Evolutionary conservation across 2,113 vertebrate genomes (phyloP).

Genomic region (Eulemur macaco): DNA sequence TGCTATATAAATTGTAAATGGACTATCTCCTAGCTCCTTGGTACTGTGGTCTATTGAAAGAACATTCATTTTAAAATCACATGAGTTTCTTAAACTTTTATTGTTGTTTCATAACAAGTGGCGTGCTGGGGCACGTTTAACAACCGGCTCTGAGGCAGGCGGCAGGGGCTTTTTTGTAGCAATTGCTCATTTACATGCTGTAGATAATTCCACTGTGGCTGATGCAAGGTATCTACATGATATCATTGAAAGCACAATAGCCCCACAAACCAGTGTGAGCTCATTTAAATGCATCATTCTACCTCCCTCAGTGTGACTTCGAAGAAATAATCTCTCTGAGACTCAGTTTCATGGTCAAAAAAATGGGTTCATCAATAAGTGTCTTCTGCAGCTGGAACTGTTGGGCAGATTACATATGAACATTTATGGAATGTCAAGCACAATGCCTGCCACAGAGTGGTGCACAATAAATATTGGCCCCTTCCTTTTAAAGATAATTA

Average conservation of each 20-base stretch:
- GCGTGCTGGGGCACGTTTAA: not conserved
- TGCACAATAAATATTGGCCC: not conserved
- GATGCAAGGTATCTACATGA: not conserved
- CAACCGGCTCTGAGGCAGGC: not conserved
- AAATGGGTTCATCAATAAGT: accelerated
- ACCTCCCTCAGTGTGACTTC: not conserved
- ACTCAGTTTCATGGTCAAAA: not conserved
- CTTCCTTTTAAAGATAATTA: not conserved
- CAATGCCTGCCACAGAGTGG: not conserved
- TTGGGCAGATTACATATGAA: not conserved
- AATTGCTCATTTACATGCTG: not conserved
- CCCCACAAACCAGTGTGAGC: not conserved
- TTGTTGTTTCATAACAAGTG: not conserved
- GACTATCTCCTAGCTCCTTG: not conserved
- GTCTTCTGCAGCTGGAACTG: accelerated
- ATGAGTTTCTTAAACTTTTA: not conserved
- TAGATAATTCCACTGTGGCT: not conserved
- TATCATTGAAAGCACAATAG: accelerated
- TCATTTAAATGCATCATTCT: accelerated
- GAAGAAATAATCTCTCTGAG: not conserved
- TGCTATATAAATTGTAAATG: not conserved
- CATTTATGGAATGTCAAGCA: not conserved
- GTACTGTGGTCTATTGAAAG: not conserved
- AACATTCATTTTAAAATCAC: not conserved
- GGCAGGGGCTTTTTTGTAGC: accelerated